phyloP scores from a whole-genome alignment of 2,888 invertebrate genomes.

The Chrysolina oricalcia region DNA sequence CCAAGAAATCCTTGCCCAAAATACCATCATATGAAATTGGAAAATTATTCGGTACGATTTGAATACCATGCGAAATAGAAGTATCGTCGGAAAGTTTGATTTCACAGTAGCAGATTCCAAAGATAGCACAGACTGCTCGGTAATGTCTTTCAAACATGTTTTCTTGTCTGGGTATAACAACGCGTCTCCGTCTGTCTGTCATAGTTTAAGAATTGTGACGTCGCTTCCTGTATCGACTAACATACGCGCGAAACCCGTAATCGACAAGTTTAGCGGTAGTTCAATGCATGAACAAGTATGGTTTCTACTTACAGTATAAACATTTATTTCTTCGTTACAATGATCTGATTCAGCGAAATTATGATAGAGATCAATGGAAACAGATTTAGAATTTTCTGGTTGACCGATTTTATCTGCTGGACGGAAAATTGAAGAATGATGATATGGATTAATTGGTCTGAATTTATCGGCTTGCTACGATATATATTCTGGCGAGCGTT shows the following conservation, averaged over 20 bases:
- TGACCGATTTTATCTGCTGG: neutral
- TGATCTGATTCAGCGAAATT: neutral
- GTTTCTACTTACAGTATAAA: slow-evolving; percentile 3
- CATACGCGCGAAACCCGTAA: slow-evolving; percentile 26
- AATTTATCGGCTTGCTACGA: neutral
- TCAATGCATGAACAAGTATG: neutral
- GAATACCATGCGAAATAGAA: slow-evolving; percentile 35
- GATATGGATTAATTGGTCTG: neutral
- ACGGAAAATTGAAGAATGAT: slow-evolving; percentile 10
- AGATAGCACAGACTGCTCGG: slow-evolving; percentile 32
- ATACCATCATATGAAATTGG: slow-evolving; percentile 50
- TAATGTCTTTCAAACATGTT: slow-evolving; percentile 28
- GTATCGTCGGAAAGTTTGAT: slow-evolving; percentile 27
- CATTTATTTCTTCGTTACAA: slow-evolving; percentile 10
- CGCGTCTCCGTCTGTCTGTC: slow-evolving; percentile 30
- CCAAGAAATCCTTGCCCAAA: neutral
- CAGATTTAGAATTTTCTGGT: slow-evolving; percentile 10
- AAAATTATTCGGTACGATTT: slow-evolving; percentile 44
- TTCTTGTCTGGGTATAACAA: slow-evolving; percentile 32
- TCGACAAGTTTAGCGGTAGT: slow-evolving; percentile 31
- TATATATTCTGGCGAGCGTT: neutral
- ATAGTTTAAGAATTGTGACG: slow-evolving; percentile 40
- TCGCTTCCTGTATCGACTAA: slow-evolving; percentile 47
- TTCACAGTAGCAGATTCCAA: slow-evolving; percentile 28
- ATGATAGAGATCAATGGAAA: slow-evolving; percentile 7